phyloP scores from a whole-genome alignment of 2,797 vertebrate genomes.

The Eulemur mongoz region DNA sequence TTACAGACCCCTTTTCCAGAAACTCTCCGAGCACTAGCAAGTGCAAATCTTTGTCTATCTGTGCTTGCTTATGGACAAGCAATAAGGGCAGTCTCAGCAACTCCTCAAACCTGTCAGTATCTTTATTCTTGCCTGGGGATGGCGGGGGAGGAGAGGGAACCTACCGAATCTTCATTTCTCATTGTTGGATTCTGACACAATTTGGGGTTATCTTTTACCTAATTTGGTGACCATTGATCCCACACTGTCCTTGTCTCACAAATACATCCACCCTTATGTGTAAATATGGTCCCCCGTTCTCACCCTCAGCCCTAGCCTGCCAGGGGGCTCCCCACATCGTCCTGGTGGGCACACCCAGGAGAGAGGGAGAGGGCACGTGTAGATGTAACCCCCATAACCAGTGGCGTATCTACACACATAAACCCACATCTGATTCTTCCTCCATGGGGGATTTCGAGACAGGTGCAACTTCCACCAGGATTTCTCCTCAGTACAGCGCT shows the following conservation, averaged over 20 bases:
- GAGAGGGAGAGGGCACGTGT: background rate
- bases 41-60: background rate
- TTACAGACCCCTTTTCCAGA: background rate
- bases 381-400: background rate
- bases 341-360: background rate
- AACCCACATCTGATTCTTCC: background rate
- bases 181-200: background rate
- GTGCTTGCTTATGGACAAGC: background rate
- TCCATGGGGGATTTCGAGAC: background rate
- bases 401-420: background rate
- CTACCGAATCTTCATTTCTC: background rate
- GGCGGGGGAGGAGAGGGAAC: background rate
- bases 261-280: background rate
- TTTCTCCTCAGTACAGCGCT: background rate
- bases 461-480: background rate
- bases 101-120: background rate
- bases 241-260: background rate
- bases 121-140: background rate
- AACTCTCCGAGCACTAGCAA: background rate
- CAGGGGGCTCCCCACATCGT: background rate
- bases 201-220: background rate
- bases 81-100: background rate
- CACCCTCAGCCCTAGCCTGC: background rate
- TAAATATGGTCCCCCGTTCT: background rate
- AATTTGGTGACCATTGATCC: background rate